These are phyloP conservation scores for Chydorus sphaericus DNA, from an alignment of 2,888 invertebrate genomes.

Conservation along the genomic window DNA sequence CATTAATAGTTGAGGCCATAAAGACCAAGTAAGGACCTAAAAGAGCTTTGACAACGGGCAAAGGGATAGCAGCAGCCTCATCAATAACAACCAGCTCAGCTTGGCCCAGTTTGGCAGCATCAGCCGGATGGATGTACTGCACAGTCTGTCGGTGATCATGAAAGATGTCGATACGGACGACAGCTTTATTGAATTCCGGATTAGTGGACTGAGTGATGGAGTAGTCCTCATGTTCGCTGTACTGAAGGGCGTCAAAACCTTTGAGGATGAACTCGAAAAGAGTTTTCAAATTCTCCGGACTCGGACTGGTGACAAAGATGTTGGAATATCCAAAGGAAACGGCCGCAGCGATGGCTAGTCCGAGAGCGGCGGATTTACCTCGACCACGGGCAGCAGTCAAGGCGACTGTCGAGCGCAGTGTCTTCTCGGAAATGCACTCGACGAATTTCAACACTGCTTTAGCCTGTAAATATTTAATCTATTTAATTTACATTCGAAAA, in stretches of 20 bases:
- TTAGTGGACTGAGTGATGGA: conserved; percentile 87
- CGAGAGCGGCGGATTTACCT: conserved; percentile 95
- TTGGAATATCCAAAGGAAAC: conserved; percentile 76
- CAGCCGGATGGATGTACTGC: conserved; percentile 90
- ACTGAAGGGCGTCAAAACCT: conserved; percentile 81
- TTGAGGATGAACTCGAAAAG: conserved; percentile 93
- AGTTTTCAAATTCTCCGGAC: conserved; percentile 94
- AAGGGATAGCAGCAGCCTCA: conserved; percentile 96
- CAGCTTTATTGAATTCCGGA: conserved; percentile 90
- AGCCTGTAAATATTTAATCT: conserved; percentile 35
- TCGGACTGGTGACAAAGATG: conserved; percentile 93
- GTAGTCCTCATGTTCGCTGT: conserved; percentile 92
- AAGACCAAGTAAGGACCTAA: conserved; percentile 84
- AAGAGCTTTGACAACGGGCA: conserved; percentile 78
- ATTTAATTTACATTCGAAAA: background rate
- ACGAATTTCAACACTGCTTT: conserved; percentile 83
- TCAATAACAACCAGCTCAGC: conserved; percentile 93
- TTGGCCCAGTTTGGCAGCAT: conserved; percentile 72
- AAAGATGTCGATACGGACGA: conserved; percentile 81
- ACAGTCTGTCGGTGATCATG: conserved; percentile 84
- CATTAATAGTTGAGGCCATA: conserved; percentile 91
- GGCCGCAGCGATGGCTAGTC: conserved; percentile 75
- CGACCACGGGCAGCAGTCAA: conserved; percentile 92
- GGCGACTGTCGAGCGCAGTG: conserved; percentile 72
- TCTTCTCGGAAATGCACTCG: conserved; percentile 87